These are phyloP conservation scores for Meleagris gallopavo DNA, from an alignment of 2,113 vertebrate species.

Conservation along the genomic window DNA sequence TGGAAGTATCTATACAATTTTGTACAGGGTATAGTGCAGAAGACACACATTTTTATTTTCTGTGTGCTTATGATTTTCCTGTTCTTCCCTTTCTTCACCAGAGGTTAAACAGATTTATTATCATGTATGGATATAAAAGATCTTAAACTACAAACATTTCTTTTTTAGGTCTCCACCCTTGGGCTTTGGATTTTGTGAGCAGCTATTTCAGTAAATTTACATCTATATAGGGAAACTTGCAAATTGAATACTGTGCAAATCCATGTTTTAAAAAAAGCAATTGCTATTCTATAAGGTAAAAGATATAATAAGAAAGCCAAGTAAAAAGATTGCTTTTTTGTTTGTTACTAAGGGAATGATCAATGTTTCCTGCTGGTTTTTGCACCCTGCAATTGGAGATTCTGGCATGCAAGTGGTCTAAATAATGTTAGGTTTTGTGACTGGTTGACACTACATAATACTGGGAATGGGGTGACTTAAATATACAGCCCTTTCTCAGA, in stretches of 20 bases:
- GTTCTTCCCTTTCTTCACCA: conserved; percentile 33
- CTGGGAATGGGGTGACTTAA: conserved; percentile 51
- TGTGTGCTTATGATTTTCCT: conserved; percentile 35
- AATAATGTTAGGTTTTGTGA: conserved; percentile 59
- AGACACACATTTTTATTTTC: background rate
- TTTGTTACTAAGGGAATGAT: conserved; percentile 71
- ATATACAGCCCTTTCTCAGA: conserved; percentile 35
- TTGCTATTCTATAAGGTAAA: conserved; percentile 79
- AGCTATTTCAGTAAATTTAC: conserved; percentile 74
- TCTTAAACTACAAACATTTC: conserved; percentile 53
- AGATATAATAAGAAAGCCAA: conserved; percentile 75
- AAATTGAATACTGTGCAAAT: conserved; percentile 78
- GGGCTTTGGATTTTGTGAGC: conserved; percentile 61
- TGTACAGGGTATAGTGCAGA: background rate
- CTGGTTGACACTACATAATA: conserved; percentile 41
- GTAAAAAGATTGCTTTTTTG: conserved; percentile 65
- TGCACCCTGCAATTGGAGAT: conserved; percentile 46
- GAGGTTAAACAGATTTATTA: conserved; percentile 46
- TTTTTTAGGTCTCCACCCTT: conserved; percentile 71
- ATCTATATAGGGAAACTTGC: conserved; percentile 75
- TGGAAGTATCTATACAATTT: conserved; percentile 3
- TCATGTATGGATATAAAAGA: background rate
- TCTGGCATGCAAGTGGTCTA: conserved; percentile 28
- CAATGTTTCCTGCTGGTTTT: conserved; percentile 55
- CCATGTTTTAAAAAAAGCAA: conserved; percentile 72